Base-by-base conservation (phyloP, 2,797 vertebrate species). In the Iguana delicatissima region DNA sequence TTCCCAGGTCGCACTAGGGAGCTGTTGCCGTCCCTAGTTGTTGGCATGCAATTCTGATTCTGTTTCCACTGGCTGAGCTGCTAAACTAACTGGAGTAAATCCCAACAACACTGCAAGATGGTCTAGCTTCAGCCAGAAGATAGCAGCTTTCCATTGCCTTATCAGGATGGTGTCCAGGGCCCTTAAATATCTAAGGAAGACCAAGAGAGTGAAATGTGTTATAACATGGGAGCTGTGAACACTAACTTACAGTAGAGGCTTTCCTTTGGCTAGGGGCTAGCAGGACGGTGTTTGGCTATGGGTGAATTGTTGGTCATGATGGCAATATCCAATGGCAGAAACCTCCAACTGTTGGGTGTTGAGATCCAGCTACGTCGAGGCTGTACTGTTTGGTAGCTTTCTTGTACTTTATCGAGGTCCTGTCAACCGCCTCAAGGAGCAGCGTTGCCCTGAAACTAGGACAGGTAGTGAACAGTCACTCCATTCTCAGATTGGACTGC, bases 231-330 rank as follows among this genome's bases (percentile, higher is more conserved):
- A 42, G 1, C 14, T n/a, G n/a, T 32, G 42, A 10, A 14, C 4
- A 24, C 4, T 50, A 90, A 98, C 98, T 98, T 96, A 99, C 98
- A 99, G 96, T 99, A 98, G 0, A 98, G 98, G 90, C 98, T 99
- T 95, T 99, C 98, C 95, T n/a, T 98, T 98, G 4, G 98, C 98
- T 52, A 0, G n/a, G n/a, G n/a, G 98, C 98, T 82, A 97, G 97
- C 90, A 99, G 97, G n/a, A n/a, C 84, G 99, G 95, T 77, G 98
- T 95, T 97, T 98, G 88, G 98, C 98, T 46, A 99, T 98, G 84
- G 98, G 98, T 29, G 98, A 96, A 0, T 99, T 99, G 97, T 99
- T 99, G 95, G 98, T 99, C 98, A 99, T 99, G 96, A 99, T 98
- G 86, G 98, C 98, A 0, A 99, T 98, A 92, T 99, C 98, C 46